Base-by-base conservation (phyloP, 2,113 vertebrate genomes). In the Lamprotornis superbus region DNA sequence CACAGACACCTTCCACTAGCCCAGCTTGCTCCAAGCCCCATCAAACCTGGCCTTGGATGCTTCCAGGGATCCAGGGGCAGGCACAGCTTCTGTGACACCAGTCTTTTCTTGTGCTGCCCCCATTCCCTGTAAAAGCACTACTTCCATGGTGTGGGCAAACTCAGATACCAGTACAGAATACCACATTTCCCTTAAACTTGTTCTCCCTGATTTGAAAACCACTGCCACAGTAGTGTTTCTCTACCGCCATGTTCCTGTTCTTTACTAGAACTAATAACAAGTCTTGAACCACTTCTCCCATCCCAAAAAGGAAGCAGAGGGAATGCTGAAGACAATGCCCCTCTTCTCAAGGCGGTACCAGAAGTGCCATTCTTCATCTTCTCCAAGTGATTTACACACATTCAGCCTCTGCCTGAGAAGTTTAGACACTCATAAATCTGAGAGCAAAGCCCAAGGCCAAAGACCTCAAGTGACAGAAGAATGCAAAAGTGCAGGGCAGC, bases 81-180 rank as follows among this genome's bases (percentile, higher is more conserved):
- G 23, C 64, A 14, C 74, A 61, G 20, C 19, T 70, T 9, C 28
- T 60, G 28, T 23, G 33, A 33, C 19, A 46, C 10, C 39, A 28
- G 16, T 28, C 28, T 53, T 39, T 28, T 10, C 49, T 57, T 1
- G 0, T 37, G 49, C 22, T 69, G 39, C 5, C 6, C 11, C 20
- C 25, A 71, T 15, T 2, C 20, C 47, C 39, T 28, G 24, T 25
- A 57, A 33, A 42, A 67, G 15, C 5, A 4, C 5, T 27, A 39
- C 24, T 61, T 60, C 46, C 2, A 1, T 20, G 28, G 22, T 25
- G 19, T 40, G 37, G 50, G 50, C 17, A 64, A 78, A 69, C 17
- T 52, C 67, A 15, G 17, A 40, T 7, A 28, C 12, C 31, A 52
- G n/a, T 14, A 61, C 31, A 35, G 69, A 91, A 61, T 6, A 67